Evolutionary conservation across 2,797 vertebrate species (phyloP).

Genomic region (Paguma larvata): DNA sequence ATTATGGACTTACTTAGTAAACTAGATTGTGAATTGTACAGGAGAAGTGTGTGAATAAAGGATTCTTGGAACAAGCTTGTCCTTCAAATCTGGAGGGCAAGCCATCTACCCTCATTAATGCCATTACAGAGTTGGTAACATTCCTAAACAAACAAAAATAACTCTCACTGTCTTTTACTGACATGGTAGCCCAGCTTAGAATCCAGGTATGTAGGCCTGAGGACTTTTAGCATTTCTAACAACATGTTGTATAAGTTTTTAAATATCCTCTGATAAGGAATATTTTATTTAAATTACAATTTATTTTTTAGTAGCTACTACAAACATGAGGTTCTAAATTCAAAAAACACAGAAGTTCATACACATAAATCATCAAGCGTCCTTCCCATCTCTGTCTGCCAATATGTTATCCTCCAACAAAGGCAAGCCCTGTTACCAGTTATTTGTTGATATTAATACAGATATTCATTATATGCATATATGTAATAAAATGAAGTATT

Average conservation of each 20-base stretch:
- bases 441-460: not conserved
- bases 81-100: not conserved
- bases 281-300: conserved; percentile 28
- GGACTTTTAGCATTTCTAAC: not conserved
- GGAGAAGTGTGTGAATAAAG: not conserved
- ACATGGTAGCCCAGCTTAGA: not conserved
- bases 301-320: conserved; percentile 17
- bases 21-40: not conserved
- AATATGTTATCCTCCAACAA: not conserved
- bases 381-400: not conserved
- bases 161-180: not conserved
- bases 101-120: not conserved
- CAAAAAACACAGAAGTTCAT: not conserved
- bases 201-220: not conserved
- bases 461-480: not conserved
- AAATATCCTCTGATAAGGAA: conserved; percentile 2
- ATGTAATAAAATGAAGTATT: not conserved
- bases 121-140: not conserved
- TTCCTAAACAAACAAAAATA: not conserved
- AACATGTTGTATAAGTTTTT: not conserved
- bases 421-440: not conserved
- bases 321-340: not conserved
- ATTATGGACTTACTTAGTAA: conserved; percentile 9
- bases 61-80: not conserved
- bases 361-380: not conserved